Percentiles rank a stretch among this genome's conserved stretches.
These are phyloP conservation scores for Acleris literana DNA, from an alignment of 2,888 invertebrate genomes.

Conservation along the genomic window DNA sequence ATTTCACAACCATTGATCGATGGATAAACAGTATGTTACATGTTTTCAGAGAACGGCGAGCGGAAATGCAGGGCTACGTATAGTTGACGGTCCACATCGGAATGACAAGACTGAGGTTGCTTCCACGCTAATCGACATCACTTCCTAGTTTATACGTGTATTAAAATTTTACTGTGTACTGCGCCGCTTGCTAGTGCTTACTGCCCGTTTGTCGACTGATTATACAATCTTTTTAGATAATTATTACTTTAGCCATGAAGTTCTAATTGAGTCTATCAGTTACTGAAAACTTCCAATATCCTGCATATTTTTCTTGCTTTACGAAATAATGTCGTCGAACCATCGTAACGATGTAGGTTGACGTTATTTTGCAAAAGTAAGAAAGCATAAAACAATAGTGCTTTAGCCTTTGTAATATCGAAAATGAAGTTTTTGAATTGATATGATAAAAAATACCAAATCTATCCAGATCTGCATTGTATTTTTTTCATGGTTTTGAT, in stretches of 20 bases:
- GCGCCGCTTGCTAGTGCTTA: slow-evolving; percentile 56
- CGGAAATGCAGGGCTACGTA: slow-evolving; percentile 60
- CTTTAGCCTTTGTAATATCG: neutral
- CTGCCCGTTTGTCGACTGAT: slow-evolving; percentile 45
- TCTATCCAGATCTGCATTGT: slow-evolving; percentile 6
- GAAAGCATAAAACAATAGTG: no score
- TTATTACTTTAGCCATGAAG: slow-evolving; percentile 1
- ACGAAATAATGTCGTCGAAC: no score
- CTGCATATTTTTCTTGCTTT: no score
- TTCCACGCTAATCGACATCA: slow-evolving; percentile 70
- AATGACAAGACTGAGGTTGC: slow-evolving; percentile 80
- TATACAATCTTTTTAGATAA: neutral
- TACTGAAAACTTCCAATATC: no score
- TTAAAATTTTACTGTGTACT: slow-evolving; percentile 63
- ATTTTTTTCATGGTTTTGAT: slow-evolving; percentile 3
- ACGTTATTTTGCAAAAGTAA: no score
- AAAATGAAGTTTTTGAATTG: slow-evolving; percentile 6
- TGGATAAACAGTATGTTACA: slow-evolving; percentile 16
- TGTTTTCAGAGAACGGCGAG: slow-evolving; percentile 57
- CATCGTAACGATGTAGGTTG: no score
- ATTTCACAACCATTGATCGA: neutral
- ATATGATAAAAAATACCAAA: slow-evolving; percentile 7
- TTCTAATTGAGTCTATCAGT: neutral
- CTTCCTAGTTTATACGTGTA: slow-evolving; percentile 69
- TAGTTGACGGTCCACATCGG: slow-evolving; percentile 72